These are phyloP conservation scores for Cephalotes varians DNA, from an alignment of 2,888 invertebrate genomes.

Conservation along the genomic window DNA sequence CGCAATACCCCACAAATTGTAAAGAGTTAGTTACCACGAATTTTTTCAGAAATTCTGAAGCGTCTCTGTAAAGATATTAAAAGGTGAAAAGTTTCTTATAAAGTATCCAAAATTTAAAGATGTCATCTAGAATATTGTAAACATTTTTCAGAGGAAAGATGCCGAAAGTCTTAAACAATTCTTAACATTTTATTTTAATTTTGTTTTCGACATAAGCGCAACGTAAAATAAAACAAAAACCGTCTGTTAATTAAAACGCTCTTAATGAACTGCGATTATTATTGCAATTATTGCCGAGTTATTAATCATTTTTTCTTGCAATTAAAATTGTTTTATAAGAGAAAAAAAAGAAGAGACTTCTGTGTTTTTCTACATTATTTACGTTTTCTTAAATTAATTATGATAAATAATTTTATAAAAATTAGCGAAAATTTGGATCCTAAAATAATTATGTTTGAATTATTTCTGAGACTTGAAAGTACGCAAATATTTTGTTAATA, in stretches of 20 bases:
- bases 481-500: background rate
- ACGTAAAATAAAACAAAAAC: background rate
- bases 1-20: background rate
- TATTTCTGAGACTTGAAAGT: background rate
- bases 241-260: background rate
- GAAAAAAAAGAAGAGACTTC: background rate
- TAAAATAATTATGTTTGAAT: background rate
- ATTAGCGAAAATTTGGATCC: background rate
- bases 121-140: background rate
- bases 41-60: background rate
- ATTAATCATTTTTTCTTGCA: background rate
- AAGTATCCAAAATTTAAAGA: background rate
- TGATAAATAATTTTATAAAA: background rate
- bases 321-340: background rate
- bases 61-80: background rate
- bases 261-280: background rate
- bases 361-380: background rate
- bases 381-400: background rate
- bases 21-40: background rate
- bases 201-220: background rate
- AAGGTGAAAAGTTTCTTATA: background rate
- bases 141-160: background rate
- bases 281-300: background rate
- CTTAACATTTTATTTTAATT: background rate
- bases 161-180: background rate